Base-by-base conservation (phyloP, 2,113 vertebrate species). In the Mystacornis crossleyi region DNA sequence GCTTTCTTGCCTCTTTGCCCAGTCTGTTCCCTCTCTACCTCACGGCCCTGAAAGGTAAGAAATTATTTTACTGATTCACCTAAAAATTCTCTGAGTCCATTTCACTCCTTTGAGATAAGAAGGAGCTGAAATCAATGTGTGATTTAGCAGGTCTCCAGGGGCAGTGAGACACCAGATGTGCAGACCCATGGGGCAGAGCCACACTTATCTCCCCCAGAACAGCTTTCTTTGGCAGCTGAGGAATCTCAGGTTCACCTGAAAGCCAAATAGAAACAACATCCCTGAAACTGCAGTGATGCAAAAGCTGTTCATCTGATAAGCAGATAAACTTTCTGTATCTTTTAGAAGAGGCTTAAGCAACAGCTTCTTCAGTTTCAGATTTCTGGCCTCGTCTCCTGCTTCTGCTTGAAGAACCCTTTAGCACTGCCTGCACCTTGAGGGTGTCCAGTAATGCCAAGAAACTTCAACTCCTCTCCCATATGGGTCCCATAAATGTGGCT, bases 351-450 rank as follows among this genome's bases (percentile, higher is more conserved):
- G 5, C 5, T 80, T 61, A 21, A 88, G 55, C 4, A 62, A 15
- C 17, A 62, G 4, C 23, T 20, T 34, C 15, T 12, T 47, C 31
- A 17, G 1, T 45, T 74, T 85, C 6, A 0, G 17, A 12, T 82
- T 92, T 80, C 24, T 82, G 45, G 43, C 8, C 6, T 40, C 1
- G 0, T 51, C 16, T 81, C 18, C 47, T 71, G 16, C 12, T 67
- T 85, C 9, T 71, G 4, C 24, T 36, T 55, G 33, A 79, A 75
- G 23, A 75, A 55, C 6, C 13, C 1, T 48, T 50, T 5, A 54
- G 8, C 9, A 48, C 2, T 28, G 6, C 47, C 24, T 71, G 6
- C 6, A 47, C 3, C 2, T 28, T 33, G n/a, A 62, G 1, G 2
- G 0, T n/a, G 7, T 10, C 16, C 0, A 0, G 47, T 47, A 81